Evolutionary conservation across 92 coral and sea anemone species (phyloP), one percentile per base, ranked within the genome.

Genomic region (Desmophyllum pertusum): DNA sequence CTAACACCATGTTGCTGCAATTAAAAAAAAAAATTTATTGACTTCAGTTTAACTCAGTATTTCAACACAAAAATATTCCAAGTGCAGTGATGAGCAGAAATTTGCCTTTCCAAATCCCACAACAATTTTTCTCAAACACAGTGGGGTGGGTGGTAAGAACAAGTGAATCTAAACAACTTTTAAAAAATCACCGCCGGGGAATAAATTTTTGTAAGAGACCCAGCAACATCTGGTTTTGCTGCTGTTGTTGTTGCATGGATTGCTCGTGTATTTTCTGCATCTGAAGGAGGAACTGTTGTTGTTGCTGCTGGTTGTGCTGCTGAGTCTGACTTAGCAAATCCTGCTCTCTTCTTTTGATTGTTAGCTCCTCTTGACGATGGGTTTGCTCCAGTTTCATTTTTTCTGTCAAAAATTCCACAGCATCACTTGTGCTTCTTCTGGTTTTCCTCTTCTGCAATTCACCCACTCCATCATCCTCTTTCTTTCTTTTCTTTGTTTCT

Each of bases 341-440:
- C 76, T 73, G 86, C 21, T 73, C 86, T 57, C 64, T 75, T 75
- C 65, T 79, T 80, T 81, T 86, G 67, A 70, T 59, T 14, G 69
- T 38, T 11, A 79, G 18, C 85, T 86, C 90, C 36, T 86, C 80
- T 80, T 80, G 80, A 21, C 65, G 39, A n/a, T 70, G 30, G 36
- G 52, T 52, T 64, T 51, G 79, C 50, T 86, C 85, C 38, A 53
- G 36, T 63, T 86, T 52, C 45, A 70, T 71, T 73, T 86, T 79
- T 63, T 72, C 85, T 51, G 76, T 53, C 18, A 86, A 48, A 79
- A 78, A 79, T 15, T 38, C 23, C 73, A 86, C 77, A 7, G 86
- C 90, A 86, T 66, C 79, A 18, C 78, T 72, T 65, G 85, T 79
- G 73, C 81, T 79, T 73, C 80, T 86, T 86, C 80, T 70, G 63